A percentile compares a stretch with the other conserved stretches of the same genome.
Evolutionary conservation across 2,113 vertebrate species (phyloP).

Genomic region (Solea solea): DNA sequence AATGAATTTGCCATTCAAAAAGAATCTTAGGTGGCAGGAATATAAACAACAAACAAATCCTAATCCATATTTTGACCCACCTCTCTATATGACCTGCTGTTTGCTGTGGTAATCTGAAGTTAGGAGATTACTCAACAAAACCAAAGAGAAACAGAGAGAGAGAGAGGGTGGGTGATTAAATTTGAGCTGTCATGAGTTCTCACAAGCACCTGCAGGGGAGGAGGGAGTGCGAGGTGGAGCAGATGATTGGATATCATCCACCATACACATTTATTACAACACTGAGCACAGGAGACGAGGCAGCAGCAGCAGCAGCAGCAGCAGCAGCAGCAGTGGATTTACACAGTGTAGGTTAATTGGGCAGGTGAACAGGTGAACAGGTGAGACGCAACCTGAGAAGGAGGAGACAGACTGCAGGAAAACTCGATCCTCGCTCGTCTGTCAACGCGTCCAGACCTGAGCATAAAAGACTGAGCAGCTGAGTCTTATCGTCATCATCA

Average conservation of each 20-base stretch:
- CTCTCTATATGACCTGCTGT: constrained; percentile 28
- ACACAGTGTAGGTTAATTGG: constrained; percentile 89
- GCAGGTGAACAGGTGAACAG: constrained; percentile 86
- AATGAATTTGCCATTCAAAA: too few species aligned
- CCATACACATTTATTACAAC: constrained; percentile 13
- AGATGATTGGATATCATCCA: constrained; percentile 46
- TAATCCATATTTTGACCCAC: background rate
- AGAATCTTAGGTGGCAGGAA: too few species aligned
- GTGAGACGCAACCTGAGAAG: constrained; percentile 86
- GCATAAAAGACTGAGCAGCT: constrained; percentile 87
- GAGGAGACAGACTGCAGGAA: constrained; percentile 78
- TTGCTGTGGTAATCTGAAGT: constrained; percentile 19
- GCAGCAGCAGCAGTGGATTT: constrained; percentile 59
- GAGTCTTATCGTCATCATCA: constrained; percentile 52
- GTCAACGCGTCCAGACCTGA: constrained; percentile 80
- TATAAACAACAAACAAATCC: too few species aligned
- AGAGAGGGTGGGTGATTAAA: constrained; percentile 30
- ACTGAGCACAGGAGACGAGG: background rate
- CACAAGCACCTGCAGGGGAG: constrained; percentile 32
- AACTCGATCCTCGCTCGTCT: constrained; percentile 87
- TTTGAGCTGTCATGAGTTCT: constrained; percentile 46
- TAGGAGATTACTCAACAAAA: constrained; percentile 39
- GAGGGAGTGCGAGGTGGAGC: background rate
- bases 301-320: background rate
- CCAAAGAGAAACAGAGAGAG: constrained; percentile 1